Evolutionary conservation across 1,140 invertebrate genomes (phyloP), one percentile per base, ranked within the genome.

Genomic region (Ips nitidus): DNA sequence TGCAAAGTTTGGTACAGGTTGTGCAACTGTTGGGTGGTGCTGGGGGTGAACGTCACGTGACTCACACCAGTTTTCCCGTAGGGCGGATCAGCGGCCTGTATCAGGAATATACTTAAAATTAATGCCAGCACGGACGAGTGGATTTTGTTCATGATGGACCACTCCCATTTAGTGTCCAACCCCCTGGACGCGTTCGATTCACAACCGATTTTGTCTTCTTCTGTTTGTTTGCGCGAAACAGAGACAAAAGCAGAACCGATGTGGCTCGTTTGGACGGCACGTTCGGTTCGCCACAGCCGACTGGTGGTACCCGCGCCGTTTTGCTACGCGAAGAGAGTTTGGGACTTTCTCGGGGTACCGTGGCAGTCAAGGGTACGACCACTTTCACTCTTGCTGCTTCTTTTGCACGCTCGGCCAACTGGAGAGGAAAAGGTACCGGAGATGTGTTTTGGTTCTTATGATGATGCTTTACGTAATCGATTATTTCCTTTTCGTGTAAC

Each of bases 81-180:
- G 3, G 79, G 79, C 36, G 79, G 79, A 72, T 81, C 79, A 41
- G 76, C 74, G 41, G 79, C 79, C 70, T 79, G 79, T 57, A 79
- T 81, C 57, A 81, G 72, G 66, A 81, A 79, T 59, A 81, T 76
- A 57, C 78, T 76, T 73, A 80, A 75, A 57, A 80, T 76, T 55
- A 79, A 67, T 41, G 79, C 78, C 59, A 81, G 69, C 53, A 81
- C 65, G 57, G 72, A 71, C 59, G 79, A 78, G 68, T 80, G 78
- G 73, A 81, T 77, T 68, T 75, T 76, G 74, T 77, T 80, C 79
- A 81, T 81, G 72, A 69, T 81, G 74, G 62, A 71, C 59, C 57
- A 71, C 67, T 79, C 77, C 77, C 78, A 80, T 80, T 77, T 79
- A 78, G 37, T 61, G 41, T 36, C 3, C 6, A 50, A 41, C 4